These are phyloP conservation scores for Drosophila dunni DNA, from an alignment of 1,140 invertebrate species.

Conservation along the genomic window DNA sequence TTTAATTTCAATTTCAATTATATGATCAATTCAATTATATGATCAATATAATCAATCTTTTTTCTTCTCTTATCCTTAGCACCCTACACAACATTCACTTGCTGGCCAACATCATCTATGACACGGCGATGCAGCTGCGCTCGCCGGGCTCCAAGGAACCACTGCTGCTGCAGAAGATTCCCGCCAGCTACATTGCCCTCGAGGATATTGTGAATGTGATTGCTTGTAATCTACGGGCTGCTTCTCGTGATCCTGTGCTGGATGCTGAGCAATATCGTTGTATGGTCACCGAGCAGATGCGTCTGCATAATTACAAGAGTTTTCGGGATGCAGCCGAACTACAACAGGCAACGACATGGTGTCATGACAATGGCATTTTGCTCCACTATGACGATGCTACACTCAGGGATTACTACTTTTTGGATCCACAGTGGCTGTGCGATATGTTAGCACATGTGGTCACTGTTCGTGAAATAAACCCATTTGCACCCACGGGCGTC, in stretches of 20 bases:
- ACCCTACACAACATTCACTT: slow-evolving; percentile 96
- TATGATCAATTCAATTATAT: too few species aligned
- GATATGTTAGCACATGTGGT: slow-evolving; percentile 98
- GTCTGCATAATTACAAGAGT: slow-evolving; percentile 85
- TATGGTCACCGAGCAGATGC: slow-evolving; percentile 89
- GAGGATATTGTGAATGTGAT: slow-evolving; percentile 95
- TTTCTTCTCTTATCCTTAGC: slow-evolving; percentile 84
- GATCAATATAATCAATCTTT: too few species aligned
- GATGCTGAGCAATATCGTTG: slow-evolving; percentile 93
- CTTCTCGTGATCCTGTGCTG: slow-evolving; percentile 94
- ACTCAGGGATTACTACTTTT: slow-evolving; percentile 92
- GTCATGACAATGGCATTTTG: slow-evolving; percentile 99
- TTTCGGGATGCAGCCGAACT: slow-evolving; percentile 93
- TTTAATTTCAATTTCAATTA: too few species aligned
- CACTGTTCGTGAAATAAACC: slow-evolving; percentile 97
- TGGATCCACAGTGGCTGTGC: slow-evolving; percentile 99
- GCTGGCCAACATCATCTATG: slow-evolving; percentile 96
- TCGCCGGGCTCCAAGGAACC: slow-evolving; percentile 96
- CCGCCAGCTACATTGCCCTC: slow-evolving; percentile 96
- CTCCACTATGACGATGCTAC: slow-evolving; percentile 99
- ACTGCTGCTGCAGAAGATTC: slow-evolving; percentile 96
- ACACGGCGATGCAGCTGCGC: slow-evolving; percentile 95
- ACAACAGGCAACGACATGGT: slow-evolving; percentile 97
- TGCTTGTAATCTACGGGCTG: slow-evolving; percentile 88
- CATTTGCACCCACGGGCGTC: slow-evolving; percentile 95